Conservation (phyloP, 2,888 invertebrate species). For the Rotaria sp. region DNA sequence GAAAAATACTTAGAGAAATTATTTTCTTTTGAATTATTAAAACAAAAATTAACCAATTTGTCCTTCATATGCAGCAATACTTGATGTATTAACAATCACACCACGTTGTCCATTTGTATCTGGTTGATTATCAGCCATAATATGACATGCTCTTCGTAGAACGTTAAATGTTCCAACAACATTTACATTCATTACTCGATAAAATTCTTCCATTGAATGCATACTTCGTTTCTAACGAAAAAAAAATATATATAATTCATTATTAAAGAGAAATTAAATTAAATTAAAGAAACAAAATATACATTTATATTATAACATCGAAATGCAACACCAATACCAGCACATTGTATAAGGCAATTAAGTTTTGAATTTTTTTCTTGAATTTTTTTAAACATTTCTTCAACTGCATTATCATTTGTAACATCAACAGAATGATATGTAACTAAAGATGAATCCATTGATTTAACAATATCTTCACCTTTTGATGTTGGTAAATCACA, state of each 20-base stretch:
- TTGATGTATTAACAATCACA: constrained; percentile 87
- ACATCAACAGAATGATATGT: constrained; percentile 58
- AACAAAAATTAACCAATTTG: constrained; percentile 63
- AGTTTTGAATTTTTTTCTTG: constrained; percentile 75
- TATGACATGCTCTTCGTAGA: constrained; percentile 70
- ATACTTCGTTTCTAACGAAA: constrained; percentile 57
- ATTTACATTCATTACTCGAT: constrained; percentile 71
- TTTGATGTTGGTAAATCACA: constrained; percentile 78
- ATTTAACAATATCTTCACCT: constrained; percentile 58
- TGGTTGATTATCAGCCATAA: constrained; percentile 73
- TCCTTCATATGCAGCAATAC: constrained; percentile 88
- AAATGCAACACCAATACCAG: constrained; percentile 77
- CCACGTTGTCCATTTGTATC: constrained; percentile 65
- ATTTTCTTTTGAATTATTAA: neutral
- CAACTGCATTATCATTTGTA: constrained; percentile 73
- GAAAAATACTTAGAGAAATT: neutral
- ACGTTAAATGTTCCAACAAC: constrained; percentile 87
- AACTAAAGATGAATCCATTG: constrained; percentile 23
- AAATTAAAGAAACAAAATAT: neutral
- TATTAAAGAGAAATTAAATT: neutral
- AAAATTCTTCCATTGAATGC: constrained; percentile 71
- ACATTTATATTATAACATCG: constrained; percentile 77
- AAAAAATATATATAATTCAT: neutral
- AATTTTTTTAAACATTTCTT: constrained; percentile 65
- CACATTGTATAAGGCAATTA: constrained; percentile 84